Evolutionary conservation across 2,113 vertebrate genomes (phyloP).

Genomic region (Kryptolebias marmoratus): DNA sequence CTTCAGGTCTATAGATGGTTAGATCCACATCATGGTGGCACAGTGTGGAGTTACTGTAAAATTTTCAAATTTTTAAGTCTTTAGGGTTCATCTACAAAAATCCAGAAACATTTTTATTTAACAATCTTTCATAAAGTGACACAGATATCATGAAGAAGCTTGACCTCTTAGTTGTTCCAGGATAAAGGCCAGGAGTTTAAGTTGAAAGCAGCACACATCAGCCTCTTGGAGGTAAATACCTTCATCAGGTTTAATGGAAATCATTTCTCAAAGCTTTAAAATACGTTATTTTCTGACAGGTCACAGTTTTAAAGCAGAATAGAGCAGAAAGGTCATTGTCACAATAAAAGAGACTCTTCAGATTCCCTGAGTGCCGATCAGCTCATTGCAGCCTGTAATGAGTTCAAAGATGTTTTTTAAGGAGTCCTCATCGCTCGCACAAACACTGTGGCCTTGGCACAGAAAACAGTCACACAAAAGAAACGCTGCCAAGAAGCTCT

Average conservation of each 20-base stretch:
- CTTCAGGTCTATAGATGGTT: no score
- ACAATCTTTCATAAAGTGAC: not conserved
- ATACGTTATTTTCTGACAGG: not conserved
- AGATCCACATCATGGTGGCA: not conserved
- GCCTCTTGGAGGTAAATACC: not conserved
- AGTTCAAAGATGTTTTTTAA: constrained; percentile 33
- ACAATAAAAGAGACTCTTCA: constrained; percentile 17
- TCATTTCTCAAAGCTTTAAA: constrained; percentile 4
- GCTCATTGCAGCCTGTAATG: constrained; percentile 31
- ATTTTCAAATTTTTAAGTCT: not conserved
- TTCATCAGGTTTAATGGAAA: no score
- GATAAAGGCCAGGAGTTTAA: constrained; percentile 9
- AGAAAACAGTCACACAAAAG: constrained; percentile 32
- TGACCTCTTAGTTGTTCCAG: not conserved
- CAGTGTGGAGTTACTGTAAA: not conserved
- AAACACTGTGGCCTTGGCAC: constrained; percentile 5
- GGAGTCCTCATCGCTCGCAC: constrained; percentile 35
- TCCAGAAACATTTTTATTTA: not conserved
- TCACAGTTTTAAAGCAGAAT: constrained; percentile 14
- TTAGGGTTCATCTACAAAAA: not conserved
- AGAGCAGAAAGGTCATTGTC: constrained; percentile 4
- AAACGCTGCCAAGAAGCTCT: constrained; percentile 53
- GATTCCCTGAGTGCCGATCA: constrained; percentile 30
- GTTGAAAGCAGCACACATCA: not conserved
- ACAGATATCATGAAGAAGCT: not conserved